Conservation (phyloP, 2,797 vertebrate genomes). For the Sebastolobus alascanus region DNA sequence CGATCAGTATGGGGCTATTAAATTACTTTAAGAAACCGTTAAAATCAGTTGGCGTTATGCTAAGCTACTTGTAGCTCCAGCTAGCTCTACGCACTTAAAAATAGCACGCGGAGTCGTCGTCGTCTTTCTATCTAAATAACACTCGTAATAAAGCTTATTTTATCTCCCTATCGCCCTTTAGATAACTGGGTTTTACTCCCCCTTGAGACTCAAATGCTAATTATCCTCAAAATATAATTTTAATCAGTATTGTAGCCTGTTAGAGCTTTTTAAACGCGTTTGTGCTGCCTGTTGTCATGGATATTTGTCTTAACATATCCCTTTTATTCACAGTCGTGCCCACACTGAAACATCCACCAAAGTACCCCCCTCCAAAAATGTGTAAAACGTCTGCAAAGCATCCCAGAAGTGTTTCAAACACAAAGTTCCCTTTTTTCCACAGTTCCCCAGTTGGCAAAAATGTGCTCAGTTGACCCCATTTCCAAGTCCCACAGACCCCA, state of each 20-base stretch:
- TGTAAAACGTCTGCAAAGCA: conserved; percentile 87
- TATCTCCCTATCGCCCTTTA: fast-evolving
- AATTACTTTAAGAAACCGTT: background rate
- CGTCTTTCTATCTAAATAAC: background rate
- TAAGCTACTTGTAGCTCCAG: background rate
- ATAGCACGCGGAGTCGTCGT: background rate
- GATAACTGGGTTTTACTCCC: fast-evolving
- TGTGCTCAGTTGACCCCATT: conserved; percentile 53
- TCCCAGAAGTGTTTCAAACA: conserved; percentile 83
- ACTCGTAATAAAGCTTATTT: background rate
- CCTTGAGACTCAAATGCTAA: fast-evolving
- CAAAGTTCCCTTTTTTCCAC: conserved; percentile 67
- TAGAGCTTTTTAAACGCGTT: background rate
- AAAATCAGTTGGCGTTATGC: background rate
- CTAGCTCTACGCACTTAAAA: conserved; percentile 52
- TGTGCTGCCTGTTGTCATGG: conserved; percentile 10
- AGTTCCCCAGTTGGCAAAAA: conserved; percentile 65
- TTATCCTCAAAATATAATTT: background rate
- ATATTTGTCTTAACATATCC: conserved; percentile 53
- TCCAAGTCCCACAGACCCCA: conserved; percentile 56
- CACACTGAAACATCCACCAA: conserved; percentile 73
- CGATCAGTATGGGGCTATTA: background rate
- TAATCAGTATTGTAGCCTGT: background rate
- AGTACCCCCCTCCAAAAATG: conserved; percentile 54
- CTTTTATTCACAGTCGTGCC: conserved; percentile 67